A percentile compares a stretch with the other conserved stretches of the same genome.
Conservation (phyloP, 1,140 invertebrate species). For the Halesus radiatus region DNA sequence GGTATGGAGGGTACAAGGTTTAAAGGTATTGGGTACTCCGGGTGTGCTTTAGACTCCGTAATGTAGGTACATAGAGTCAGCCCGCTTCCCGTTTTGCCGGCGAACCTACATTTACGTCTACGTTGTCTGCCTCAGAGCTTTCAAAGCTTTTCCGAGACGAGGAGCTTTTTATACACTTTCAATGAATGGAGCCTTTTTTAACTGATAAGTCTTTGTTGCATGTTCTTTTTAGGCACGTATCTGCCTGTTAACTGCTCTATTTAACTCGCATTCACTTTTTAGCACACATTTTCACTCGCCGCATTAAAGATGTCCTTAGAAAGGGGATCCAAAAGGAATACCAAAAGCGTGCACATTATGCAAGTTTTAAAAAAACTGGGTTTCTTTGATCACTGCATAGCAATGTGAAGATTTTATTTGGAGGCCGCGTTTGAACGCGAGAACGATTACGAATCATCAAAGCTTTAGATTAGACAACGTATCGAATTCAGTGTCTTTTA, state of each 20-base stretch:
- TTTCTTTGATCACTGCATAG: no score
- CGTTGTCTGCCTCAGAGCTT: slow-evolving; percentile 34
- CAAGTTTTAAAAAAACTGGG: no score
- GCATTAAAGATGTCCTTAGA: no score
- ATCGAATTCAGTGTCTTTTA: no score
- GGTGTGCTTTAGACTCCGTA: not conserved
- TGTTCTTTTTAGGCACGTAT: slow-evolving; percentile 18
- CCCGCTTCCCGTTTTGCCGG: slow-evolving; percentile 4
- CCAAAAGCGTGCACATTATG: no score
- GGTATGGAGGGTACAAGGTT: slow-evolving; percentile 14
- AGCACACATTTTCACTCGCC: not conserved
- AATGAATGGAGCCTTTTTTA: slow-evolving; percentile 26
- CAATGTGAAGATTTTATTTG: no score
- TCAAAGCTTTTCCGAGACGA: slow-evolving; percentile 18
- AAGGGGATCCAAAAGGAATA: no score
- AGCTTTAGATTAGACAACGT: no score
- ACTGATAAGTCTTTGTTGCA: slow-evolving; percentile 24
- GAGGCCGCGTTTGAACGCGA: no score
- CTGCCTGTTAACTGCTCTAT: slow-evolving; percentile 24
- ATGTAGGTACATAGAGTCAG: not conserved
- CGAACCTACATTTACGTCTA: not conserved
- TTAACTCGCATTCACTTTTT: not conserved
- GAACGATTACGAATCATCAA: no score
- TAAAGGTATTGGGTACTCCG: slow-evolving; percentile 1
- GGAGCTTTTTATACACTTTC: slow-evolving; percentile 27